Evolutionary conservation across 2,797 vertebrate species (phyloP).

Genomic region (Masticophis lateralis): DNA sequence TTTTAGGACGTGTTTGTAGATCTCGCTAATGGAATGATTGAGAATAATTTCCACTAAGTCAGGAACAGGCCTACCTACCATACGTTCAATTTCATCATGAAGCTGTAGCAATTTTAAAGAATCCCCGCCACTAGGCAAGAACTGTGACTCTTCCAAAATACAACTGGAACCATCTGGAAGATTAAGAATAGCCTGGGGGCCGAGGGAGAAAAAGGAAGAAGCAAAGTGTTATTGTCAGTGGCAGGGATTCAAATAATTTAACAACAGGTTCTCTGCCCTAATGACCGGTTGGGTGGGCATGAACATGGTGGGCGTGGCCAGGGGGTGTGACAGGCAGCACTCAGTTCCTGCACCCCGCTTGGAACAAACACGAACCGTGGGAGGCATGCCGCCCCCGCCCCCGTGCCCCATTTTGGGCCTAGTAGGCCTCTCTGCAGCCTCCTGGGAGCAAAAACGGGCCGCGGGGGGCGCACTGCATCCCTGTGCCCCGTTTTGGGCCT

Average conservation of each 20-base stretch:
- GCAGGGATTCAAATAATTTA: too few species aligned
- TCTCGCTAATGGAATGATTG: conserved; percentile 75
- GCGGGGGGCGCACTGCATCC: fast-evolving
- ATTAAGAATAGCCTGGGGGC: conserved; percentile 76
- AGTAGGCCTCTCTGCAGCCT: too few species aligned
- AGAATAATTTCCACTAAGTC: conserved; percentile 87
- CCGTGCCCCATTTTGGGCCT: too few species aligned
- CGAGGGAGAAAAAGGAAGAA: conserved; percentile 17
- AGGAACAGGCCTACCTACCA: conserved; percentile 70
- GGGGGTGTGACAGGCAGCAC: too few species aligned
- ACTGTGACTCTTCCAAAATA: conserved; percentile 76
- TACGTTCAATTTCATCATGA: conserved; percentile 75
- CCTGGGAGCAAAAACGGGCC: too few species aligned
- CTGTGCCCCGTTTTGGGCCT: too few species aligned
- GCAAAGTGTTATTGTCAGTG: neutral
- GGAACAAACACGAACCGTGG: too few species aligned
- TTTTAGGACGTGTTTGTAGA: conserved; percentile 74
- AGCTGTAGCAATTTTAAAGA: conserved; percentile 85
- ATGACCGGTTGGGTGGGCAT: too few species aligned
- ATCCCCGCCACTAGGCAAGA: conserved; percentile 88
- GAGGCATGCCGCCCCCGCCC: too few species aligned
- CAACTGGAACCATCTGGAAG: conserved; percentile 65
- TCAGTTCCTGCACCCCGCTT: too few species aligned
- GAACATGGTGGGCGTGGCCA: too few species aligned
- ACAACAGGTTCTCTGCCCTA: too few species aligned